These are phyloP conservation scores for Zaprionus kolodkinae DNA, from an alignment of 1,140 invertebrate genomes.

Conservation along the genomic window DNA sequence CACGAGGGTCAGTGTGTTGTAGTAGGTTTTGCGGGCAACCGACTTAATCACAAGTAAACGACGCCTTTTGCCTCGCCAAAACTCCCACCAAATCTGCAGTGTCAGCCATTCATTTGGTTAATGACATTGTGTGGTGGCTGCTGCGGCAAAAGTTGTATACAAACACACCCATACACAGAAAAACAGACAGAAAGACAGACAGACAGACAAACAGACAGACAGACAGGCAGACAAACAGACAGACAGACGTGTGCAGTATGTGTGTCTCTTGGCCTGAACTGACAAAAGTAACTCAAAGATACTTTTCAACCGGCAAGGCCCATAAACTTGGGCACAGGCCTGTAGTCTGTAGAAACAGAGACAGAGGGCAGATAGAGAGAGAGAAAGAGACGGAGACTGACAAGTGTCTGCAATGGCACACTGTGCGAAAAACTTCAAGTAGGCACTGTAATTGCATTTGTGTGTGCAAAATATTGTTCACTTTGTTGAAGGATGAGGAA, in stretches of 20 bases:
- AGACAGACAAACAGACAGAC: neutral
- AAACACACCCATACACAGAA: constrained; percentile 15
- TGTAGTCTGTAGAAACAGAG: too few relatives aligned
- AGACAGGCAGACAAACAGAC: neutral
- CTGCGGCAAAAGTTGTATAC: constrained; percentile 73
- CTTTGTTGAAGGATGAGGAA: neutral
- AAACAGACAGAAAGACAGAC: constrained; percentile 18
- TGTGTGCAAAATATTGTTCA: neutral
- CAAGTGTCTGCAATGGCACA: constrained; percentile 22
- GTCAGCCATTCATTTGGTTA: constrained; percentile 81
- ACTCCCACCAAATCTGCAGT: constrained; percentile 64
- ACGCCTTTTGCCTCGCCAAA: constrained; percentile 16
- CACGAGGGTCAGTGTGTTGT: neutral
- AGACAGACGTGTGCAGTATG: neutral
- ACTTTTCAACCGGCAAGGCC: constrained; percentile 46
- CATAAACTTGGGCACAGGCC: neutral
- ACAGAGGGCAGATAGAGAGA: neutral
- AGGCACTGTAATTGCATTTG: neutral
- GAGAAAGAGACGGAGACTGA: constrained; percentile 14
- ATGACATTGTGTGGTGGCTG: constrained; percentile 78
- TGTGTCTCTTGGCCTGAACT: neutral
- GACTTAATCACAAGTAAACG: constrained; percentile 81
- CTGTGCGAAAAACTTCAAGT: neutral
- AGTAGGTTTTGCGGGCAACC: constrained; percentile 45
- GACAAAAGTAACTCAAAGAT: constrained; percentile 63